Conservation (phyloP, 2,113 vertebrate species). For the Etheostoma cragini region DNA sequence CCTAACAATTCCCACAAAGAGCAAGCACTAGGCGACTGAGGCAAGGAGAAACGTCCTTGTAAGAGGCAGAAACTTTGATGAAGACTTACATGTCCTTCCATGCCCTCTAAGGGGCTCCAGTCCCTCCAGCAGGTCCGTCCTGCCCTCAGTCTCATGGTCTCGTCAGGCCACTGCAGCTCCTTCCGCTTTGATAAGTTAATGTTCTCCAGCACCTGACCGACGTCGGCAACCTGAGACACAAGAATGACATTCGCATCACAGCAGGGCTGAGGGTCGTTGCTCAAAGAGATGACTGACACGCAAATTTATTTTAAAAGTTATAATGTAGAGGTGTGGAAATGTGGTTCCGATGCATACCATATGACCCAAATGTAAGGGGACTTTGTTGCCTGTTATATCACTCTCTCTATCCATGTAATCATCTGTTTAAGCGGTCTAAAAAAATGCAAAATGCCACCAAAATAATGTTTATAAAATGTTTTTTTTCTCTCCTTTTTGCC, state of each 20-base stretch:
- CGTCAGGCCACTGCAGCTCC: conserved; percentile 98
- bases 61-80: too few relatives aligned
- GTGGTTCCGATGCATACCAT: background rate
- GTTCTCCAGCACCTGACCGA: conserved; percentile 93
- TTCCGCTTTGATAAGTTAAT: conserved; percentile 97
- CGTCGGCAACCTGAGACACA: conserved; percentile 89
- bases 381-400: background rate
- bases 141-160: conserved; percentile 92
- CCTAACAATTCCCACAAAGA: too few relatives aligned
- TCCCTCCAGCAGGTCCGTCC: conserved; percentile 98
- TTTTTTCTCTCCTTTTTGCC: too few relatives aligned
- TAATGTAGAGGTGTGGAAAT: background rate
- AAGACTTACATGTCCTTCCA: conserved; percentile 97
- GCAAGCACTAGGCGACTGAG: too few relatives aligned
- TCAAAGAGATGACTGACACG: background rate
- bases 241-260: background rate
- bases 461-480: background rate
- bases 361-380: background rate
- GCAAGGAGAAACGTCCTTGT: too few relatives aligned
- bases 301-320: background rate
- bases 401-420: background rate
- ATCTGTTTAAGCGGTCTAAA: background rate
- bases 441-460: background rate
- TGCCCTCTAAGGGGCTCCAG: conserved; percentile 98
- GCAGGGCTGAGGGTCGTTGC: background rate